A percentile compares a stretch with the other conserved stretches of the same genome.
phyloP scores from a whole-genome alignment of 2,797 vertebrate species.

The Anguilla anguilla region DNA sequence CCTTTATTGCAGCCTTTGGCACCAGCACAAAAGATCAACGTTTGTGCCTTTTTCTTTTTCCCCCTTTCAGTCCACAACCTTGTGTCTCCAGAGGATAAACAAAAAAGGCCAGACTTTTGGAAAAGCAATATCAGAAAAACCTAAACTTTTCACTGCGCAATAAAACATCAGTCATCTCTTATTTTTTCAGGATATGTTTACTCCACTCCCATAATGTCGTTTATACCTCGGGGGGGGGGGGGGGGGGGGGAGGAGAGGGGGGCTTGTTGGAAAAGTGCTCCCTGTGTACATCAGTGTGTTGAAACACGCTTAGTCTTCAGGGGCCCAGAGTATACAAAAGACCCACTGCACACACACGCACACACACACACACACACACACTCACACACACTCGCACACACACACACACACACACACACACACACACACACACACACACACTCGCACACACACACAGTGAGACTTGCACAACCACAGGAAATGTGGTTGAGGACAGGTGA shows the following conservation, averaged over 20 bases:
- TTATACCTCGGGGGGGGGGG: too few species aligned
- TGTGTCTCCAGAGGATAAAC: constrained; percentile 35
- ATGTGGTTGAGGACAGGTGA: neutral
- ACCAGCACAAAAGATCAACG: constrained; percentile 63
- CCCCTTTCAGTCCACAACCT: constrained; percentile 44
- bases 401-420: neutral
- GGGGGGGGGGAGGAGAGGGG: too few species aligned
- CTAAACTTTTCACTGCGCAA: constrained; percentile 58
- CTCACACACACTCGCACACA: neutral
- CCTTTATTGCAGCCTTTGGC: constrained; percentile 67
- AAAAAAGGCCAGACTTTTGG: constrained; percentile 3
- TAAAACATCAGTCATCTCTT: constrained; percentile 60
- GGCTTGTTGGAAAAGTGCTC: too few species aligned
- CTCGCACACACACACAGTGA: neutral
- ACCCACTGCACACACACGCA: neutral
- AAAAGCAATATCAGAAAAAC: constrained; percentile 46
- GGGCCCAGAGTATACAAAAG: neutral
- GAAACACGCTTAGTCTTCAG: neutral
- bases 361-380: neutral
- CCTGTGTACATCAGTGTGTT: too few species aligned
- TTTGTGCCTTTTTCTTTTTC: constrained; percentile 48
- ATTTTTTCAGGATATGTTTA: constrained; percentile 42
- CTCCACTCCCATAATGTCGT: too few species aligned
- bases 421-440: neutral
- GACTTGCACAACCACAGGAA: neutral